Evolutionary conservation across 2,797 vertebrate species (phyloP), one percentile per base, ranked within the genome.

Genomic region (Numenius phaeopus): DNA sequence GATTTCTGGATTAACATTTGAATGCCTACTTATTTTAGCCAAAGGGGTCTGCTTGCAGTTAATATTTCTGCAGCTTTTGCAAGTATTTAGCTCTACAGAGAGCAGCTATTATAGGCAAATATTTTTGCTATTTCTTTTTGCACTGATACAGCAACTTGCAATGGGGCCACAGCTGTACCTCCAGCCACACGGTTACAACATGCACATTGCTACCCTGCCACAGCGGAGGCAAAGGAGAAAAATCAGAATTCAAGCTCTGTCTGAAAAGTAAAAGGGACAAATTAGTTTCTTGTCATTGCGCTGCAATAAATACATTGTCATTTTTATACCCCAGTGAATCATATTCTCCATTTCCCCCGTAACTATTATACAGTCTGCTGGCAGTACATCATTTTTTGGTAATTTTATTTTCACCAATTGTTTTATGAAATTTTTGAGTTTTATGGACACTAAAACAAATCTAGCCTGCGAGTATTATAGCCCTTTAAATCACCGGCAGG

Each of bases 401-500:
- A 98, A 98, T 98, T 98, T 98, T 98, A 98, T 98, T 98, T 98
- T 98, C 98, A 90, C 98, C 98, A 98, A 98, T 98, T 98, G 98
- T 98, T 98, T 98, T 98, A 98, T 98, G 98, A 98, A 98, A 98
- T 98, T 98, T 98, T 98, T 98, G 98, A 98, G 98, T 98, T 98
- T 98, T 98, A 98, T 98, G 98, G 98, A 98, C 98, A 98, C 98
- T 98, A 98, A 98, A 98, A 98, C 98, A 98, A 98, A 98, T 98
- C 98, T 98, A 98, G 98, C 97, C 98, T 98, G 98, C 94, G 87
- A 98, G 98, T 99, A 98, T 99, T 99, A 99, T 98, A 99, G 99
- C 99, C 99, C 99, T 99, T 99, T 99, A 99, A 99, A 99, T 99
- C 99, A 99, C 98, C 29, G 17, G 98, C 97, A 98, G 99, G 99